Conservation (phyloP, 1,140 invertebrate species). For the Drosophila oshimai region DNA sequence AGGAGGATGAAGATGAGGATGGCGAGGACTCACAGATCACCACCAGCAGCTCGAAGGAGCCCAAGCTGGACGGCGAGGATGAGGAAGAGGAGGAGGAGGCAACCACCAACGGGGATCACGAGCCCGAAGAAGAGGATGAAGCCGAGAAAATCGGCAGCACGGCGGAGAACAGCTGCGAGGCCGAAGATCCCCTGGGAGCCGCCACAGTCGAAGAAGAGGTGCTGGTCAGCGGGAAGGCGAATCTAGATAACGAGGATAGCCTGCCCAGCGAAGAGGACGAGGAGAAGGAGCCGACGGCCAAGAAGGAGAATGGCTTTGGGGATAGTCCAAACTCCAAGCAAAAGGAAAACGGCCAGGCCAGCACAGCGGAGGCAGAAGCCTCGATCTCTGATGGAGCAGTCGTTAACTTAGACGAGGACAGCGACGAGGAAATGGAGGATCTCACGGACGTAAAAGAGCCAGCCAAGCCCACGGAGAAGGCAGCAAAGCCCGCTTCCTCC, state of each 20-base stretch:
- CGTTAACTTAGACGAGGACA: constrained; percentile 75
- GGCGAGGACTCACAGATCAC: constrained; percentile 73
- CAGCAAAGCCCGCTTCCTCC: constrained; percentile 7
- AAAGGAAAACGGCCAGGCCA: constrained; percentile 65
- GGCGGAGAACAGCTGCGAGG: constrained; percentile 69
- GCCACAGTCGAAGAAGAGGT: constrained; percentile 40
- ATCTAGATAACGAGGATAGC: constrained; percentile 42
- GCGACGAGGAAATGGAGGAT: constrained; percentile 66
- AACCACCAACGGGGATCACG: constrained; percentile 70
- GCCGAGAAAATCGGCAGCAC: constrained; percentile 75
- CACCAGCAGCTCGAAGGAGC: constrained; percentile 54
- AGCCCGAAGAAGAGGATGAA: constrained; percentile 50
- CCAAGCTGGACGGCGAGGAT: constrained; percentile 18
- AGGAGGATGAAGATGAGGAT: constrained; percentile 17
- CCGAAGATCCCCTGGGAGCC: constrained; percentile 66
- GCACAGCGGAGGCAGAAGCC: constrained; percentile 31
- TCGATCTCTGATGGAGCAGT: constrained; percentile 20
- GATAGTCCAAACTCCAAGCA: constrained; percentile 38
- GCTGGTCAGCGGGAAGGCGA: constrained; percentile 5
- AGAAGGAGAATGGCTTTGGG: constrained; percentile 52
- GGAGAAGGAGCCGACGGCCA: neutral
- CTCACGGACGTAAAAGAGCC: constrained; percentile 17
- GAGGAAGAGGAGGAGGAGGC: constrained; percentile 63
- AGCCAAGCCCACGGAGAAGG: constrained; percentile 18
- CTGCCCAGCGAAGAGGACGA: constrained; percentile 46